Conservation (phyloP, 2,888 invertebrate genomes). For the Pseudanteris insignis region DNA sequence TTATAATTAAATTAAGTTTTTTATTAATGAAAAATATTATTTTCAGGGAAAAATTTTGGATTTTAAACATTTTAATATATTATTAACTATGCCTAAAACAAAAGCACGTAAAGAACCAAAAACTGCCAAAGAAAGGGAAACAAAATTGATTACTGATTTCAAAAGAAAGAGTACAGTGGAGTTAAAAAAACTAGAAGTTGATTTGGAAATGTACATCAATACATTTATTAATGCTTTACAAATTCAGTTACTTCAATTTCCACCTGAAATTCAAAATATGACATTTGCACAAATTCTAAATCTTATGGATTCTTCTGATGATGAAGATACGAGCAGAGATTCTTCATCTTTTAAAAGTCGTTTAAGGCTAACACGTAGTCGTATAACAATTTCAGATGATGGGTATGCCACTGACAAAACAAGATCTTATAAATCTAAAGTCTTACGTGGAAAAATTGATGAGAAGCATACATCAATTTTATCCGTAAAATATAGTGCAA, state of each 20-base stretch:
- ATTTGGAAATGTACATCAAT: slow-evolving; percentile 18
- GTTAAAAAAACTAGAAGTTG: slow-evolving; percentile 17
- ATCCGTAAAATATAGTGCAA: neutral
- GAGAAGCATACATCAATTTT: neutral
- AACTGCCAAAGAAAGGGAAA: slow-evolving; percentile 2
- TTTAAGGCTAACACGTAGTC: neutral
- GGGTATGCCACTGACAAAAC: slow-evolving; percentile 30
- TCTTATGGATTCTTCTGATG: neutral
- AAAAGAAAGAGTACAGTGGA: slow-evolving; percentile 11
- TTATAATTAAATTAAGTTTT: no score
- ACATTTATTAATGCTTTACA: slow-evolving; percentile 7
- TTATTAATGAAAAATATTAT: no score
- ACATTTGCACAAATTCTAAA: slow-evolving; percentile 3
- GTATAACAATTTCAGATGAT: slow-evolving; percentile 16
- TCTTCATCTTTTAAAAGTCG: slow-evolving; percentile 2
- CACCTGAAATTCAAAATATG: slow-evolving; percentile 23
- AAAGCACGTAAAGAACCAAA: slow-evolving; percentile 5
- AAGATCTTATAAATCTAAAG: slow-evolving; percentile 6
- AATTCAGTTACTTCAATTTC: slow-evolving; percentile 18
- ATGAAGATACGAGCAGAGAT: slow-evolving; percentile 11
- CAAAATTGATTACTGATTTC: slow-evolving; percentile 17
- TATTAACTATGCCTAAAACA: slow-evolving; percentile 5
- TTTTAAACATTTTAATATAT: no score
- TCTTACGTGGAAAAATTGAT: neutral
- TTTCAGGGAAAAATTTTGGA: no score